Percentiles rank a stretch among this genome's conserved stretches.
phyloP scores from a whole-genome alignment of 2,113 vertebrate species.

The Cichladusa arquata region DNA sequence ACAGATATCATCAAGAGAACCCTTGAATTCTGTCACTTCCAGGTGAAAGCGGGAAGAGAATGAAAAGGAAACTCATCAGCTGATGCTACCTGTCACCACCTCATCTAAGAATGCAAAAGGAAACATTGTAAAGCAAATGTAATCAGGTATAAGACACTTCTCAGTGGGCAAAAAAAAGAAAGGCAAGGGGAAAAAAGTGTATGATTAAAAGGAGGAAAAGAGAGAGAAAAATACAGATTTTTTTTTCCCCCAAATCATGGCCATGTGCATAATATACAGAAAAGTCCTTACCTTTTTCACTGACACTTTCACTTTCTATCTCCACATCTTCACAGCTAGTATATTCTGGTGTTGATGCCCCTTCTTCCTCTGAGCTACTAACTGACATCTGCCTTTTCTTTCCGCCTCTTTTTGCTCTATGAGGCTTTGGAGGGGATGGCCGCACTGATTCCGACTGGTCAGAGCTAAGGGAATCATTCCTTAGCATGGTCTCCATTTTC shows the following conservation, averaged over 20 bases:
- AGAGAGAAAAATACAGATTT: constrained; percentile 24
- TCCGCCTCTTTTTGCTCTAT: constrained; percentile 88
- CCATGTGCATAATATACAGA: constrained; percentile 52
- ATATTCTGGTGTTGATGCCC: constrained; percentile 97
- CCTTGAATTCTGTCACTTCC: not conserved
- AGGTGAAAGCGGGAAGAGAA: not conserved
- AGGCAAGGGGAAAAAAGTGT: not conserved
- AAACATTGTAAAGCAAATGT: constrained; percentile 24
- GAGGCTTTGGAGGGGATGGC: constrained; percentile 91
- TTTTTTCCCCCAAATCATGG: constrained; percentile 31
- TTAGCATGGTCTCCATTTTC: constrained; percentile 89
- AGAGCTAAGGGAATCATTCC: constrained; percentile 97
- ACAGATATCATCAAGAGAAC: not conserved
- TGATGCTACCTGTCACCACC: not conserved
- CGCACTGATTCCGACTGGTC: constrained; percentile 95
- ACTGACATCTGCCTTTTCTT: constrained; percentile 98
- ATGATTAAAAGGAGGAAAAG: constrained; percentile 3
- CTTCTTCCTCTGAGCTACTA: constrained; percentile 99
- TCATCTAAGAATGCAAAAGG: constrained; percentile 10
- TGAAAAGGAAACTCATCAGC: not conserved
- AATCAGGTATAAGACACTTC: not conserved
- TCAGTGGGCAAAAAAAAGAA: not conserved
- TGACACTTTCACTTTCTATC: constrained; percentile 94
- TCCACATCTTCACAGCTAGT: constrained; percentile 99
- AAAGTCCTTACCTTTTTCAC: constrained; percentile 91